Base-by-base conservation (phyloP, 2,113 vertebrate species). In the Onychostoma macrolepis region DNA sequence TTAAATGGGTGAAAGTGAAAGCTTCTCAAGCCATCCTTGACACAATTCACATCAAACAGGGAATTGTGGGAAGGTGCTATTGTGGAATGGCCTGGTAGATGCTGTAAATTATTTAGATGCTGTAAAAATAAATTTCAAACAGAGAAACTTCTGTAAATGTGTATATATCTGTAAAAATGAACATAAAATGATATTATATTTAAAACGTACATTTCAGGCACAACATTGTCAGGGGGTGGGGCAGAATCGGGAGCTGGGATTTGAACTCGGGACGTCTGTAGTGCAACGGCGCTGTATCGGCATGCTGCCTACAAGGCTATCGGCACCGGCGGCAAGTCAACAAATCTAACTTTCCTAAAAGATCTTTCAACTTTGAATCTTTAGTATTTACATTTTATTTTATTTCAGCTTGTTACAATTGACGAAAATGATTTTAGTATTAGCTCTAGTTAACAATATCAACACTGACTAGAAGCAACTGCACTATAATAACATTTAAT, bases 1-100 rank as follows among this genome's bases (percentile, higher is more conserved):
- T 69, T 69, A 83, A 75, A 26, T 41, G 48, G 45, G 45, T n/a
- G 19, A 72, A 58, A 75, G 83, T 38, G 24, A 84, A 84, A 28
- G 4, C 8, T 48, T 83, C 11, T 50, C 38, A 61, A 76, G 36
- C 19, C n/a, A 84, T 74, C 48, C 30, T 74, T 53, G 69, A 36
- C 19, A 80, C 17, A 38, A 15, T 77, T 75, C 28, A 65, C 33
- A 58, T 45, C 36, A 43, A 43, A 48, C 7, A 56, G 36, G 33
- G n/a, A 58, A 56, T 17, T 58, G 67, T 74, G 45, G 65, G 67
- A 84, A 84, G 33, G 45, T 4, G 8, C 41, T 26, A 9, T 76
- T 76, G 41, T 26, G 38, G 41, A 28, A 76, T 76, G 41, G 6
- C 38, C 15, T 53, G 1, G 74, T 19, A 28, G 43, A 26, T 21